Evolutionary conservation across 2,113 vertebrate species (phyloP), one percentile per base, ranked within the genome.

Genomic region (Hystrix brachyura): DNA sequence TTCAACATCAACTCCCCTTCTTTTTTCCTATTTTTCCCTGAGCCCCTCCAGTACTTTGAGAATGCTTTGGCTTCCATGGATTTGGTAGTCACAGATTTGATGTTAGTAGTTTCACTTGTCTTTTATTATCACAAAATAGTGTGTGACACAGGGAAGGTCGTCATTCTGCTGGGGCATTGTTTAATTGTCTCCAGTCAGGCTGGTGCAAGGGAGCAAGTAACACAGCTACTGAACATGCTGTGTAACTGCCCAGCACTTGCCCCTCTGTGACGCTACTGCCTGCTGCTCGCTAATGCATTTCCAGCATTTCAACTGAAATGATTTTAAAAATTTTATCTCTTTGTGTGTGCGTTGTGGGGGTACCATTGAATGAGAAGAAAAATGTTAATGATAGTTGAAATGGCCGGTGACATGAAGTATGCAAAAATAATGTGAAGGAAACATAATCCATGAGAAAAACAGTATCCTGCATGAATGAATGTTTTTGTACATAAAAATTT

Each of bases 401-500:
- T 55, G 27, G 12, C 38, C 43, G 80, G 7, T 29, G 84, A 64
- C 32, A 46, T 34, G 14, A 86, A 91, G 38, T 46, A 48, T 17
- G 12, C 43, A 67, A n/a, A 72, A 53, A 67, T 57, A 71, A 1
- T 14, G 32, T 38, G 60, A 90, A 89, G 64, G 57, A 81, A 81
- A 48, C 19, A 3, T 21, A 6, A 65, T n/a, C 48, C 7, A 1
- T 8, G 38, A 72, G 57, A 64, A 69, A 74, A 32, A 27, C 2
- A 9, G 25, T 10, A 82, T 8, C 2, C 27, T 21, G 1, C 8
- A 0, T 55, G 13, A 74, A 0, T 55, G 13, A 74, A 51, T 0
- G 13, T 43, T 67, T 90, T n/a, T 34, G 18, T 18, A 12, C 1
- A 3, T 88, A 71, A 13, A 80, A 34, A 71, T 17, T 27, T 48